Base-by-base conservation (phyloP, 2,797 vertebrate genomes). In the Hypotaenidia philippensis region DNA sequence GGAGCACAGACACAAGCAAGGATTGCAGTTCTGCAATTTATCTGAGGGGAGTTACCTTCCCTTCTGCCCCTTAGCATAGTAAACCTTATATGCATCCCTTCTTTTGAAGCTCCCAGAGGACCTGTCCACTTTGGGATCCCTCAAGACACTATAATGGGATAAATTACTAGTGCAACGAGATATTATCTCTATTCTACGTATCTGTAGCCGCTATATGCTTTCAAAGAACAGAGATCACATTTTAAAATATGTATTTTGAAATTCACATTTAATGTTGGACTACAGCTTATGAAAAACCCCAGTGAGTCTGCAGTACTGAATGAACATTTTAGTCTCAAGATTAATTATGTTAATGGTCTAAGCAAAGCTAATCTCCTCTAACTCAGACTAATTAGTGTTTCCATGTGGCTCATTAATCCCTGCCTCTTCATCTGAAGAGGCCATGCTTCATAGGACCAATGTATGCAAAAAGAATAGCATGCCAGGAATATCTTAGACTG, bases 341-440 rank as follows among this genome's bases (percentile, higher is more conserved):
- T 92, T 93, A 92, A 94, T 95, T 93, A 92, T 3, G 17, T 74
- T 95, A 91, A 92, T 83, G 56, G 81, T 34, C 81, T 95, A 94
- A 96, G 38, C 84, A 95, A 96, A 96, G 83, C 81, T 94, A 93
- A 95, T 96, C 91, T 91, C 70, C 82, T 92, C 90, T 95, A 96
- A 96, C 92, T 71, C 75, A 96, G 66, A 90, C 83, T 96, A 97
- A 97, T 97, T 75, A 94, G 88, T 79, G 77, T 94, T 97, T 97
- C 95, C 10, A 8, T 38, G 70, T 3, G 49, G 79, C 86, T 97
- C 94, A 96, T 97, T 96, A 96, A 94, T 96, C 89, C 89, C 59
- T 41, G 25, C 59, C 94, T 95, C 93, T 94, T 95, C 90, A 91
- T 82, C 64, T 93, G 69, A 92, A 89, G 94, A 94, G 68, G 55